Percentiles rank a stretch among this genome's conserved stretches.
phyloP scores from a whole-genome alignment of 2,888 invertebrate genomes.

The Ceriagrion tenellum region DNA sequence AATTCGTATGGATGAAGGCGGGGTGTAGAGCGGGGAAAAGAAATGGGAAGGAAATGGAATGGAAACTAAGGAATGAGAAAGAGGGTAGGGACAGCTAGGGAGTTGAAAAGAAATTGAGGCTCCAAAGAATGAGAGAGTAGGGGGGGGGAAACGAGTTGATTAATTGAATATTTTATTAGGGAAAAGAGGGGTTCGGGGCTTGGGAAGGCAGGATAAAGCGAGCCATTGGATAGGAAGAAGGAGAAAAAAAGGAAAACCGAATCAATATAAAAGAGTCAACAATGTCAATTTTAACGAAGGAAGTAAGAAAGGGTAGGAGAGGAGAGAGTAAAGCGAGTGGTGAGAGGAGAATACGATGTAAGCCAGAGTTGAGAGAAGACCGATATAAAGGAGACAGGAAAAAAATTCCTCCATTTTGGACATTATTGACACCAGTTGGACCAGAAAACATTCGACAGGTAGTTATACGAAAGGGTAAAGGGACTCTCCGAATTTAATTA shows the following conservation, averaged over 20 bases:
- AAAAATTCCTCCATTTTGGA: background rate
- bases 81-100: background rate
- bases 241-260: background rate
- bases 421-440: slow-evolving; percentile 29
- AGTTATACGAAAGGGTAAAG: background rate
- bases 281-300: background rate
- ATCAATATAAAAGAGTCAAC: slow-evolving; percentile 37
- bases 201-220: background rate
- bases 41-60: slow-evolving; percentile 32
- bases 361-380: background rate
- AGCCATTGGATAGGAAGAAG: background rate
- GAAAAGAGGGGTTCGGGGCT: background rate
- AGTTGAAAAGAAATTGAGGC: slow-evolving; percentile 6
- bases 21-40: slow-evolving; percentile 27
- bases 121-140: slow-evolving; percentile 1
- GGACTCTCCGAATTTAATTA: background rate
- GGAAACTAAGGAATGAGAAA: background rate
- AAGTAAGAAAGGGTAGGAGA: background rate
- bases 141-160: slow-evolving; percentile 53
- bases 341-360: background rate
- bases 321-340: background rate
- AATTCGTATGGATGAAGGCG: slow-evolving; percentile 43
- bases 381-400: background rate
- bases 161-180: slow-evolving; percentile 63
- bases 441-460: slow-evolving; percentile 39